Base-by-base conservation (phyloP, 37 sponge, comb jelly and placozoan species). In the Halisarca cf. caerulea region DNA sequence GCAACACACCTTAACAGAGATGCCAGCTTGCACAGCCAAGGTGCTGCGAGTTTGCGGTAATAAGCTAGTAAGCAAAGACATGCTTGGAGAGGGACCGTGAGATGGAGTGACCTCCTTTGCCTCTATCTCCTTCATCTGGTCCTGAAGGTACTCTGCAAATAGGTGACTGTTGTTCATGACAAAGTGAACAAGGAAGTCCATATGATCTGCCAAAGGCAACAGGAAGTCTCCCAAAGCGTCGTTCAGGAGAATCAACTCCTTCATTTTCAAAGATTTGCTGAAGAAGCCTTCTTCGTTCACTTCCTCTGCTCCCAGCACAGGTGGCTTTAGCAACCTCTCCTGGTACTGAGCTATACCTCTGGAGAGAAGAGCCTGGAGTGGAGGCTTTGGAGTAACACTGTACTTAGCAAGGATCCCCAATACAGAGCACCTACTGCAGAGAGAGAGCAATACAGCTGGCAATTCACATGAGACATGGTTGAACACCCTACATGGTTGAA, bases 161-260 rank as follows among this genome's bases (percentile, higher is more conserved):
- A 93, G 81, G 30, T 84, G 88, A 53, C 93, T 89, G 7, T 87
- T 34, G 62, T 82, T 66, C 59, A 87, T 61, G 71, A 55, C 79
- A 74, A 93, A 93, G 33, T 90, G 88, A 23, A 80, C 66, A 0
- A 92, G 60, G 23, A 92, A 35, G 14, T 91, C 85, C 37, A 92
- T 5, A 40, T 88, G 69, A 15, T 83, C 68, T 8, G 69, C 53
- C 4, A 91, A 30, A 6, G 91, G 88, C 0, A 54, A 23, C 2
- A 87, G 37, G 30, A 91, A 80, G 20, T 69, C 40, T 0, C 54
- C 68, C 11, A 91, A 57, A 0, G 24, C 42, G 14, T 43, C 33
- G 0, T 87, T 75, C n/a, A 91, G 66, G 8, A 2, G 24, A n/a
- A 34, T 61, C 77, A 74, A 74, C n/a, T 17, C 21, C 45, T 74